Evolutionary conservation across 2,113 vertebrate genomes (phyloP), one percentile per base, ranked within the genome.

Genomic region (Nesospiza acunhae): DNA sequence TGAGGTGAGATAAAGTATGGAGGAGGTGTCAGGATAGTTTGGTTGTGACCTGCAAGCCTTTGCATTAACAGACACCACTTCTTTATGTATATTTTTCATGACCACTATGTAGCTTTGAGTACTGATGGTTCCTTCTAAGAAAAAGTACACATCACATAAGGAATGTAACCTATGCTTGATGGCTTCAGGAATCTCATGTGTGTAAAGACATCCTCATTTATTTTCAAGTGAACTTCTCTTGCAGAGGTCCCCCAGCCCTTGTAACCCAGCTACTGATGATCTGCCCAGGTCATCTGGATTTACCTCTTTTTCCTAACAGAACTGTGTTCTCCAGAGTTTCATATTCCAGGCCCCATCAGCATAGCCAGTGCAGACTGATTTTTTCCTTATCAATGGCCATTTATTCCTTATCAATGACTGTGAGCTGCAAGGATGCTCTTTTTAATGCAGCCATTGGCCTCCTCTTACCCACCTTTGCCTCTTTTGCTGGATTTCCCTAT

Each of bases 71-170:
- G 24, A 21, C 0, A 2, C 10, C 9, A 9, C n/a, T 68, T 5
- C 14, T 73, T 77, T 2, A 3, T 66, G 56, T 41, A 0, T 20
- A 16, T 50, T 63, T 83, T 76, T 59, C 10, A 5, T 73, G 59
- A 22, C 5, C 2, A 9, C 24, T 58, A 0, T 1, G 0, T 24
- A 50, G 31, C 23, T 60, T 35, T 12, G 31, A 28, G 52, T 20
- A 18, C 70, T 50, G 74, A 14, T 75, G 11, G 6, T 14, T 84
- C 56, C 28, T 67, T 30, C 13, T 3, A 12, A 47, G 47, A 73
- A 75, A 26, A 22, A 18, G 3, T 6, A 9, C 6, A 3, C 10
- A 2, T 37, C 15, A 8, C 0, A 2, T 50, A 35, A 72, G 37
- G 33, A 42, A 14, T 11, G 7, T 33, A 81, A 49, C 12, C 23